Evolutionary conservation across 1,140 invertebrate genomes (phyloP), one percentile per base, ranked within the genome.

Genomic region (Drosophila nigromelanica): DNA sequence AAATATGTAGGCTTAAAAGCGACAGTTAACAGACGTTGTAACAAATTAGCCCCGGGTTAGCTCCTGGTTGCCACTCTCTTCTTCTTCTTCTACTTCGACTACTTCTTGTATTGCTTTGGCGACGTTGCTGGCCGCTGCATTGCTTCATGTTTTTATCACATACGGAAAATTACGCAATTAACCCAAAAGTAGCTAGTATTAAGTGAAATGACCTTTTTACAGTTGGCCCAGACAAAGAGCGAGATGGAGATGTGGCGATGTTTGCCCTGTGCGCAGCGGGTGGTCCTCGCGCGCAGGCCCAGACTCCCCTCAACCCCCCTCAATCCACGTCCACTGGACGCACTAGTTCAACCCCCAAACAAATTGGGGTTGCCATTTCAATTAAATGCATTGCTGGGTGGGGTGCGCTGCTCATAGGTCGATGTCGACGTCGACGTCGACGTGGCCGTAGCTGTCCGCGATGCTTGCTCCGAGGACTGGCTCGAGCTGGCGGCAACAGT

Each of bases 341-440:
- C 7, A 35, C 45, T 30, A 63, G 60, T 35, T 35, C 59, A 55
- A 73, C 64, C 71, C 58, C 42, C 40, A 48, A 48, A 82, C 76
- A 80, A 89, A 89, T 87, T 87, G 76, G 80, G 83, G 83, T 89
- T 73, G 85, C 45, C 78, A 77, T 70, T 77, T 80, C 89, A 91
- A 82, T 91, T 90, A 83, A 90, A 91, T 78, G 89, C 71, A 82
- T 90, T 91, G 47, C 91, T 73, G 37, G 91, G 90, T 59, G 91
- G 89, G 27, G 55, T 59, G 52, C 91, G 77, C 58, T 90, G 91
- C 55, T 93, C 92, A 62, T 92, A 93, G 51, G 63, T 80, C 18
- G 66, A 47, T 18, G 66, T 66, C 35, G 62, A 30, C n/a, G 67
- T 80, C 14, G 66, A 40, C 15, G 70, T 63, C 33, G 59, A 27